phyloP scores from a whole-genome alignment of 2,888 invertebrate species.

The Listrodromus nycthemerus region DNA sequence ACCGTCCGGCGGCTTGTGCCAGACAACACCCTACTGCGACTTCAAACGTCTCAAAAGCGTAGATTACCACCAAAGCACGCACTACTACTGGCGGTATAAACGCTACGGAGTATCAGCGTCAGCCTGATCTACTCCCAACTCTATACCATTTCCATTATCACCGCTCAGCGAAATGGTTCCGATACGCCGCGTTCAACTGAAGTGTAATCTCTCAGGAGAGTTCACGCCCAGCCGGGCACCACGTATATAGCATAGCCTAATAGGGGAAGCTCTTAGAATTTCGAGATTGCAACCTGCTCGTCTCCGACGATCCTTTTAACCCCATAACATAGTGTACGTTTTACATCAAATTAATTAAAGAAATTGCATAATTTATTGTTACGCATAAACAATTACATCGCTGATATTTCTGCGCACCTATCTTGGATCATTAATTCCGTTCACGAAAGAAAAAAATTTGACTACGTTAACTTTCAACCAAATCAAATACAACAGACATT shows the following conservation, averaged over 20 bases:
- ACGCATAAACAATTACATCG: not conserved
- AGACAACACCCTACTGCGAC: not conserved
- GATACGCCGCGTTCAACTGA: slow-evolving; percentile 13
- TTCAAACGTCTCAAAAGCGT: not conserved
- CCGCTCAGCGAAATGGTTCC: slow-evolving; percentile 7
- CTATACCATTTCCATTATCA: not conserved
- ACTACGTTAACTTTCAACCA: not conserved
- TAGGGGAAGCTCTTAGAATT: not conserved
- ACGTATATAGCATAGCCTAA: not conserved
- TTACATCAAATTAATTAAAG: not conserved
- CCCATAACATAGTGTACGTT: not conserved
- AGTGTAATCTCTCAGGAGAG: slow-evolving; percentile 13
- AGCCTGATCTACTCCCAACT: not conserved
- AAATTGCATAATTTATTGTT: not conserved
- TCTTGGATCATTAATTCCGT: not conserved
- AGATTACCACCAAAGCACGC: not conserved
- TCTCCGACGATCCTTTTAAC: not conserved
- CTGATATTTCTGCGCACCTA: not conserved
- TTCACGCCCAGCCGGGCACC: not conserved
- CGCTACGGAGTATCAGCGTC: not conserved
- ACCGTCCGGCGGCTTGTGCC: not conserved
- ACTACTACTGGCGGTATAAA: not conserved
- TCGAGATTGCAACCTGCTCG: not conserved
- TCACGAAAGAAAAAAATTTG: not conserved
- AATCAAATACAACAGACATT: not conserved